phyloP scores from a whole-genome alignment of 1,140 invertebrate species.

The Tetranychus urticae region DNA sequence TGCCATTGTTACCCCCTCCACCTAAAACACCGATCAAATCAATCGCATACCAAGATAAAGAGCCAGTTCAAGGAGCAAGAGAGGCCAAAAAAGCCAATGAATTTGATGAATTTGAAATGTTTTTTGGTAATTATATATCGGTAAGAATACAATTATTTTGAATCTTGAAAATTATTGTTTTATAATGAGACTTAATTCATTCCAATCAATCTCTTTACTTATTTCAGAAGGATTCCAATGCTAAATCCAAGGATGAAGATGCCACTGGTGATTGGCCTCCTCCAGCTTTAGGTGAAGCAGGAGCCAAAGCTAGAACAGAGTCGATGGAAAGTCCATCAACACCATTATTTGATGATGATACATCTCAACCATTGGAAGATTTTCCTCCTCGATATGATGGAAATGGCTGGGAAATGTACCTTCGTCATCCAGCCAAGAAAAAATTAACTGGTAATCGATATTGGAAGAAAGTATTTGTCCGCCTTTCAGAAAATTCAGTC shows the following conservation, averaged over 20 bases:
- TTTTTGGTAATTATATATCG: neutral
- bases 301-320: conserved; percentile 5
- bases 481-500: conserved; percentile 53
- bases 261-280: neutral
- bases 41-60: neutral
- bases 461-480: conserved; percentile 91
- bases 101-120: conserved; percentile 1
- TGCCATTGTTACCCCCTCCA: conserved; percentile 15
- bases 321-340: conserved; percentile 15
- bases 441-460: conserved; percentile 80
- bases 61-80: neutral
- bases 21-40: conserved; percentile 6
- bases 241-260: neutral
- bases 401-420: conserved; percentile 88
- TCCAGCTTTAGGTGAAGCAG: conserved; percentile 1
- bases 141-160: neutral
- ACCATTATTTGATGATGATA: conserved; percentile 81
- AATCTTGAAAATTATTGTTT: too few relatives aligned
- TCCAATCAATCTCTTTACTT: too few relatives aligned
- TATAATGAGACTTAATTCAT: too few relatives aligned
- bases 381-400: conserved; percentile 54
- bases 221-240: neutral
- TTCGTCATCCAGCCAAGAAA: conserved; percentile 90
- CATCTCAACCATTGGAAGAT: conserved; percentile 69
- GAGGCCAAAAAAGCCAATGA: neutral